Base-by-base conservation (phyloP, 2,888 invertebrate species). In the Fragum fragum region DNA sequence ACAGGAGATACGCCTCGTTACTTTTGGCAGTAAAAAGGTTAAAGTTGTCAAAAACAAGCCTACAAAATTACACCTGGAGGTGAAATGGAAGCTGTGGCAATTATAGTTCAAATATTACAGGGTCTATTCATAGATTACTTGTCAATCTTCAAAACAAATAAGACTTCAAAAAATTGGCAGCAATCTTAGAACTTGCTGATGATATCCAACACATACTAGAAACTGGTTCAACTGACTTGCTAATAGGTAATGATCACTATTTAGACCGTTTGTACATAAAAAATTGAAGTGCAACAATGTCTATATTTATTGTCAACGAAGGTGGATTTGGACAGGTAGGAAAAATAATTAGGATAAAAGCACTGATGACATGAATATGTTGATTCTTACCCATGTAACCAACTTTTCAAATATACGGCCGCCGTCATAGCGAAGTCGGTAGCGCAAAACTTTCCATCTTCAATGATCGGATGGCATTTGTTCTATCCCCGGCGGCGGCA, bases 271-370 rank as follows among this genome's bases (percentile, higher is more conserved):
- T 11, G 23, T n/a, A 21, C 68, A 81, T 28, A 81, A 39, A 81
- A 39, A 53, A 74, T 78, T n/a, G 73, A 81, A 70, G n/a, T 81
- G 18, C 70, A 77, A 63, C 29, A 47, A 23, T 77, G 81, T 6
- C 57, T 83, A 5, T 79, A 83, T 36, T 47, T 79, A 16, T 52
- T 83, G 0, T 28, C 47, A 18, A 79, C 83, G 18, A 79, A 76
- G 83, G 9, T 79, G 79, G 83, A 83, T 83, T 29, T 26, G 76
- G 1, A 76, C 61, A 28, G 73, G 73, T 9, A 47, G 72, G 47
- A 53, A 32, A 26, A 36, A 28, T 23, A 52, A 47, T 29, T 1
- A 16, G 14, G 52, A 36, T 14, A 7, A 59, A n/a, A 23, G 70
- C 7, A 29, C 1, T 2, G 29, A 42, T 18, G 61, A 70, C 23